Evolutionary conservation across 1,140 invertebrate genomes (phyloP).

Genomic region (Dendrolimus kikuchii): DNA sequence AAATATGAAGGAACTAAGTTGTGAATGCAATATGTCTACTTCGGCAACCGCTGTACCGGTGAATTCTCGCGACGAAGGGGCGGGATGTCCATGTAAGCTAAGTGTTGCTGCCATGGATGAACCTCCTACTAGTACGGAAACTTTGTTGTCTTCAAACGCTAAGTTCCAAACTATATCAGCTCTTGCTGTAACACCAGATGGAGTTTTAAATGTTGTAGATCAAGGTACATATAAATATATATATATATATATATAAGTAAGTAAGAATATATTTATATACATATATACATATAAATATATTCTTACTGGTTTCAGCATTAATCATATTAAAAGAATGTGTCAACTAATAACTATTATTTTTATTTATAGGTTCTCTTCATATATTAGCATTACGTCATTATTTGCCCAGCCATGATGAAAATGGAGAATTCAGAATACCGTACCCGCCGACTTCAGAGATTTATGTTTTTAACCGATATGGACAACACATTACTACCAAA

Average conservation of each 20-base stretch:
- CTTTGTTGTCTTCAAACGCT: conserved; percentile 90
- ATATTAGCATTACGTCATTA: conserved; percentile 93
- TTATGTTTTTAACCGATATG: conserved; percentile 95
- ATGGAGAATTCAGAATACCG: conserved; percentile 93
- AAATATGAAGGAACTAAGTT: conserved; percentile 69
- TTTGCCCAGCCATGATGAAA: conserved; percentile 90
- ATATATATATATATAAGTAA: too few species aligned
- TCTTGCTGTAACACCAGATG: conserved; percentile 93
- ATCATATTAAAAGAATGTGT: not conserved
- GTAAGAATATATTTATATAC: too few species aligned
- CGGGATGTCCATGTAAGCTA: conserved; percentile 72
- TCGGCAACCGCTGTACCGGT: conserved; percentile 70
- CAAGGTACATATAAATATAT: conserved; percentile 77
- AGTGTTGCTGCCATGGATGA: conserved; percentile 74
- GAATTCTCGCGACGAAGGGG: conserved; percentile 56
- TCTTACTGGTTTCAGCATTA: not conserved
- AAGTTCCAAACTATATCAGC: conserved; percentile 93
- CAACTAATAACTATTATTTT: not conserved
- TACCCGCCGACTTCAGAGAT: conserved; percentile 93
- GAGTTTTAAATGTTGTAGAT: conserved; percentile 94
- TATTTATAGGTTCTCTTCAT: conserved; percentile 79
- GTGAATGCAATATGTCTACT: conserved; percentile 74
- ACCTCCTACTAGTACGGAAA: conserved; percentile 83
- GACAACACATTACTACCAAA: conserved; percentile 94
- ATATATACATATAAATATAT: conserved; percentile 45